Base-by-base conservation (phyloP, 2,113 vertebrate genomes). In the Andinoacara biseriatus region DNA sequence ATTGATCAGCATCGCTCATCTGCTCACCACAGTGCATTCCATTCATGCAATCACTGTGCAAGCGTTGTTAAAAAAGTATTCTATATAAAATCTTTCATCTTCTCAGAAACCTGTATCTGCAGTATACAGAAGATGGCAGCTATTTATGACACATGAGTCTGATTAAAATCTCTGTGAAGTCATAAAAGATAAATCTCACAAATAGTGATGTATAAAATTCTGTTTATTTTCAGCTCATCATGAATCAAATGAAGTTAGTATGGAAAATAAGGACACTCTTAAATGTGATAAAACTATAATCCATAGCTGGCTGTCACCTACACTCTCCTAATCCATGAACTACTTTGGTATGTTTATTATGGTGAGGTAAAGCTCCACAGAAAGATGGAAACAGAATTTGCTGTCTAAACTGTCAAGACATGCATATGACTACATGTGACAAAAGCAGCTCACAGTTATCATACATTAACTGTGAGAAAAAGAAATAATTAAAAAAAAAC, bases 101-200 rank as follows among this genome's bases (percentile, higher is more conserved):
- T 63, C 22, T 38, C 24, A 49, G n/a, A 76, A 80, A 54, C n/a
- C 63, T n/a, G 49, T 67, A 38, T 76, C 57, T 46, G 24, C 52
- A 58, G 24, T 58, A 58, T 4, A 49, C 24, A 13, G 56, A 61
- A 0, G 10, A 65, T 10, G 26, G 13, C 24, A 5, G 6, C 0
- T 69, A 0, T 82, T 74, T 82, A 79, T 2, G 1, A 22, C 3
- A 0, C 10, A 0, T 0, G 29, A 22, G 35, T 29, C 38, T 67
- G 29, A 75, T 38, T 74, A 29, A 76, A 59, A n/a, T 5, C 20
- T 83, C 58, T 57, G 43, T n/a, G 33, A 67, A 38, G 26, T 58
- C n/a, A 65, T 78, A 76, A 87, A 40, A 35, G 62, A 86, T 63
- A 29, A 83, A 78, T 75, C 24, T n/a, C 38, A 13, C 13, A 26